Conservation (phyloP, 2,888 invertebrate genomes). For the Seira musarum region DNA sequence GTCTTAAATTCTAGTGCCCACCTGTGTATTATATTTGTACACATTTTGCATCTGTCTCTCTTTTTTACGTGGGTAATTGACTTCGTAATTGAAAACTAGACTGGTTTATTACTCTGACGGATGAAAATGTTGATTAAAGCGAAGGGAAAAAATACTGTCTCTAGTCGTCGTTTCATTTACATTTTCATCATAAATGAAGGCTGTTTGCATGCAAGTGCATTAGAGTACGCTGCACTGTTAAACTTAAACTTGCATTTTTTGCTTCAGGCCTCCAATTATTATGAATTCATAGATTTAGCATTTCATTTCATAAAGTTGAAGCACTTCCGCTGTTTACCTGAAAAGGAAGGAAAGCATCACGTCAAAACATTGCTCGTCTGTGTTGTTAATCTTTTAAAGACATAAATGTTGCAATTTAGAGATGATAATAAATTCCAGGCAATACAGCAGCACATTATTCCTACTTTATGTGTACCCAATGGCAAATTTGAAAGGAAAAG, state of each 20-base stretch:
- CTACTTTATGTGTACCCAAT: constrained; percentile 5
- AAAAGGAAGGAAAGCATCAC: neutral
- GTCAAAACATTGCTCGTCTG: too few species aligned
- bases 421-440: neutral
- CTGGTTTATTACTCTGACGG: constrained; percentile 12
- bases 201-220: too few species aligned
- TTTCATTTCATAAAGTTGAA: neutral
- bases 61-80: constrained; percentile 52
- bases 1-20: constrained; percentile 35
- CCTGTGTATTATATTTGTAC: constrained; percentile 42
- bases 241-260: too few species aligned
- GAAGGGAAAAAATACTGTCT: neutral
- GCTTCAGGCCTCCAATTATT: too few species aligned
- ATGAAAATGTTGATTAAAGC: constrained; percentile 5
- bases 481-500: constrained; percentile 15
- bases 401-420: neutral
- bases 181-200: neutral
- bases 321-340: constrained; percentile 1
- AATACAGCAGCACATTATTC: constrained; percentile 7
- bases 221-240: too few species aligned
- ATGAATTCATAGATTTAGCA: too few species aligned
- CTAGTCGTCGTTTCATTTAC: neutral
- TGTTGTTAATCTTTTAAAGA: too few species aligned
- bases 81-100: constrained; percentile 57
- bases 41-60: neutral